Evolutionary conservation across 2,797 vertebrate species (phyloP).

Genomic region (Leptatherina wallacei): DNA sequence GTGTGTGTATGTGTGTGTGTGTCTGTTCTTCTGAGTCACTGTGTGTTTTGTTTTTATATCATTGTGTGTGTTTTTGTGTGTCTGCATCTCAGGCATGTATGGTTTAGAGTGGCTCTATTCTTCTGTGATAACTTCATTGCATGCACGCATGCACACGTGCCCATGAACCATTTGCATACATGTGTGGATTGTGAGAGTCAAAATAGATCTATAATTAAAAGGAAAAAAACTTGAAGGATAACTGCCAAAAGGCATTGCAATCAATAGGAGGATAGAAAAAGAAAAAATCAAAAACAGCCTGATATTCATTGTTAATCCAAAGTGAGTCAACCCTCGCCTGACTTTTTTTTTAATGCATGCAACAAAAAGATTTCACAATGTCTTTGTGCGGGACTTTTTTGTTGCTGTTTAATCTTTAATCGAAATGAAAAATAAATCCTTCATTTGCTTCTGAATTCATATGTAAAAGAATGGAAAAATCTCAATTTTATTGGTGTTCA

Average conservation of each 20-base stretch:
- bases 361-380: constrained; percentile 70
- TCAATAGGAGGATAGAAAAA: constrained; percentile 16
- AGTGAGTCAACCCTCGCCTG: constrained; percentile 32
- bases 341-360: constrained; percentile 37
- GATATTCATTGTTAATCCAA: constrained; percentile 35
- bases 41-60: constrained; percentile 52
- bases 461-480: constrained; percentile 54
- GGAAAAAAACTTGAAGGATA: neutral
- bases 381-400: constrained; percentile 47
- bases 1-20: constrained; percentile 31
- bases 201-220: constrained; percentile 35
- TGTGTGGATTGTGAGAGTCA: constrained; percentile 10
- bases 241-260: constrained; percentile 11
- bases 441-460: constrained; percentile 64
- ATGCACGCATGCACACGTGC: constrained; percentile 15
- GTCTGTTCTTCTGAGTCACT: constrained; percentile 63
- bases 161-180: constrained; percentile 3
- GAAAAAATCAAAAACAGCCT: constrained; percentile 20
- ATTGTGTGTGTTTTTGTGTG: constrained; percentile 41
- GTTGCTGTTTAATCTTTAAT: constrained; percentile 69
- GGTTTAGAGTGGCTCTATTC: constrained; percentile 38
- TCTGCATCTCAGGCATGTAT: constrained; percentile 39
- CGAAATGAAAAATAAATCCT: constrained; percentile 58
- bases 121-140: constrained; percentile 29
- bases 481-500: constrained; percentile 46